Evolutionary conservation across 2,797 vertebrate genomes (phyloP), one percentile per base, ranked within the genome.

Genomic region (Paedocypris micromegethes): DNA sequence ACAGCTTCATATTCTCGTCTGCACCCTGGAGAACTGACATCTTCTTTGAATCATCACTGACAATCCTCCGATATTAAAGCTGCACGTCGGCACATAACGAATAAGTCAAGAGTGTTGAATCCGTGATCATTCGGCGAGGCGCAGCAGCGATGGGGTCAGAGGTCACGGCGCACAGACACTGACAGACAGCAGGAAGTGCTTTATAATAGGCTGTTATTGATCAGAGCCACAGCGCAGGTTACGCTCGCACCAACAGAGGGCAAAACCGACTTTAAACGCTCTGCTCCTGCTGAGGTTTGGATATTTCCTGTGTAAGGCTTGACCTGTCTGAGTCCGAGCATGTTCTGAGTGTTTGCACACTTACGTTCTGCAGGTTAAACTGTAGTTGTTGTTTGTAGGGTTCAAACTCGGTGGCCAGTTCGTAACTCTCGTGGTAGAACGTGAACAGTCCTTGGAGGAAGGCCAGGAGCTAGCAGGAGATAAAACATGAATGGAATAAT

Each of bases 281-380:
- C 37, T n/a, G 3, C 8, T 23, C 4, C 51, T 50, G 5, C n/a
- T 23, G 49, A n/a, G 4, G 1, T 41, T 41, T 65, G 39, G 39
- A 8, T 54, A 6, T 45, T 23, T 23, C 42, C 42, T n/a, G 40
- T 4, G 41, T 2, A 0, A 56, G n/a, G 0, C 43, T 58, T 62
- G 47, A 52, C 49, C 46, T 41, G 44, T 52, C 23, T 23, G 23
- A 23, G 23, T 23, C 23, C 23, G 23, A 23, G 23, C 23, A 23
- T 23, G 23, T 23, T 23, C 23, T 23, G 23, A 23, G 23, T 46
- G 4, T 46, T 42, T 46, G 23, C n/a, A 41, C 42, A 60, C 94
- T 95, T 91, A 98, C 95, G 46, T 98, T 98, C 80, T 98, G 95
- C 70, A 98, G 87, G 87, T 98, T 98, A 87, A 95, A 98, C 82